Conservation (phyloP, 2,888 invertebrate genomes). For the Trissolcus japonicus region DNA sequence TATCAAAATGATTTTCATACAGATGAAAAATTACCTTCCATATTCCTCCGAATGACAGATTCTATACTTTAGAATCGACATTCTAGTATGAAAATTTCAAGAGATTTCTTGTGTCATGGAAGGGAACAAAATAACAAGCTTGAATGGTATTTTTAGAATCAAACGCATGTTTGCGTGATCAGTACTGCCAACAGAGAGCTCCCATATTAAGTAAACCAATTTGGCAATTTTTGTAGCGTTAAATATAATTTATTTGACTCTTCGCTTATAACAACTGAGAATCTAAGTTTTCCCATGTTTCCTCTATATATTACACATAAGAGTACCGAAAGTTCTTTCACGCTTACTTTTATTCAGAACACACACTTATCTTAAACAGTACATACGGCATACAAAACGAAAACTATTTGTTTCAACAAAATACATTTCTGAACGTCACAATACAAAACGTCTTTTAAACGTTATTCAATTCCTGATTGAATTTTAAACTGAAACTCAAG, state of each 20-base stretch:
- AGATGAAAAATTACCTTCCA: slow-evolving; percentile 64
- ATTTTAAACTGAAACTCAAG: neutral
- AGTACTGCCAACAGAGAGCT: slow-evolving; percentile 39
- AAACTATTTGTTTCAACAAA: neutral
- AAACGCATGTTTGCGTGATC: slow-evolving; percentile 18
- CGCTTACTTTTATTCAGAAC: neutral
- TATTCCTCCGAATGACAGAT: slow-evolving; percentile 63
- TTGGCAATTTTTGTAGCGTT: neutral
- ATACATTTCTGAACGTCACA: too few species aligned
- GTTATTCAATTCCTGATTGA: neutral
- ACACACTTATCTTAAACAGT: neutral
- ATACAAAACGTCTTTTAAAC: too few species aligned
- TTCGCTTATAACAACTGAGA: neutral
- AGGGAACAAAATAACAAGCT: slow-evolving; percentile 19
- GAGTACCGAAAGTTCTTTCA: too few species aligned
- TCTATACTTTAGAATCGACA: slow-evolving; percentile 63
- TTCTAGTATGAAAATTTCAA: slow-evolving; percentile 31
- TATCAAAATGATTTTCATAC: neutral
- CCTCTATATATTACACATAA: too few species aligned
- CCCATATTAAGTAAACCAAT: neutral
- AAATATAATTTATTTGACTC: neutral
- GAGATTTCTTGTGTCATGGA: neutral
- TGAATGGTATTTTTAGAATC: slow-evolving; percentile 45
- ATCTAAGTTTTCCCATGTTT: too few species aligned
- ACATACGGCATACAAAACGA: too few species aligned